A percentile compares a stretch with the other conserved stretches of the same genome.
phyloP scores from a whole-genome alignment of 2,888 invertebrate species.

The Galerucella nymphaeae region DNA sequence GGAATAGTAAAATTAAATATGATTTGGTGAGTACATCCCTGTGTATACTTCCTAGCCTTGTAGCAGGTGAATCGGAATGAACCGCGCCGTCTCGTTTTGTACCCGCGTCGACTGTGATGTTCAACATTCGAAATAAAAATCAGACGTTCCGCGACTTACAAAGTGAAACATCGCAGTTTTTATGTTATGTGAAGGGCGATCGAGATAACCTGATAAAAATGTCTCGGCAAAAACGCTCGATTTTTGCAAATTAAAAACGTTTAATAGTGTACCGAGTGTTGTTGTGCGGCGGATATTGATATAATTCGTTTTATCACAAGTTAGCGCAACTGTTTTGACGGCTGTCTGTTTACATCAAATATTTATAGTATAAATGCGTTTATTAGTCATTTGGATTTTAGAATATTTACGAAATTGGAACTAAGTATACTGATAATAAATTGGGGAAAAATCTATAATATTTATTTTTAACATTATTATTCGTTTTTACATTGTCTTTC shows the following conservation, averaged over 20 bases:
- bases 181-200: slow-evolving; percentile 4
- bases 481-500: neutral
- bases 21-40: neutral
- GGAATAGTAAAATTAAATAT: neutral
- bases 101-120: slow-evolving; percentile 17
- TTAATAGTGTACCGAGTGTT: neutral
- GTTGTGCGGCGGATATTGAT: slow-evolving; percentile 8
- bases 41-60: slow-evolving; percentile 5
- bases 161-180: slow-evolving; percentile 28
- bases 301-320: neutral
- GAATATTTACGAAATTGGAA: slow-evolving; percentile 1
- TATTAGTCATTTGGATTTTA: slow-evolving; percentile 28
- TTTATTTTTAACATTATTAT: neutral
- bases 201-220: neutral
- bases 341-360: slow-evolving; percentile 38
- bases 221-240: neutral
- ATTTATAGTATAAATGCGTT: slow-evolving; percentile 8
- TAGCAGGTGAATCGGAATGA: slow-evolving; percentile 68
- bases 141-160: slow-evolving; percentile 59
- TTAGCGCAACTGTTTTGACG: slow-evolving; percentile 35
- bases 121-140: slow-evolving; percentile 44
- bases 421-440: neutral
- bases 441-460: neutral
- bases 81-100: slow-evolving; percentile 18
- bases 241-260: neutral